Conservation (phyloP, 2,797 vertebrate species). For the Karalla daura region DNA sequence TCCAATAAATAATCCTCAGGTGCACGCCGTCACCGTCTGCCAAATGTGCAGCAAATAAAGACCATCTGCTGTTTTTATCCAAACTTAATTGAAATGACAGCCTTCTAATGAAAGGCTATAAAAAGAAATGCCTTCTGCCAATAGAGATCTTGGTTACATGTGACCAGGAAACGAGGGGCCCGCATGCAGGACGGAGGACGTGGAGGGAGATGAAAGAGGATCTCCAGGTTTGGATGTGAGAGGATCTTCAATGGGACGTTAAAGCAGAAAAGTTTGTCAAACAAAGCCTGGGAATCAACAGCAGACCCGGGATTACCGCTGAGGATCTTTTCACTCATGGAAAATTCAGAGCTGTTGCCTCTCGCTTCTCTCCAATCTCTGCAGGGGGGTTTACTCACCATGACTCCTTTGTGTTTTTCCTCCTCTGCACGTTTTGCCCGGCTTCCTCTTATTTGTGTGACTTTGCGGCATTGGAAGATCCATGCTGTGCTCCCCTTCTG, state of each 20-base stretch:
- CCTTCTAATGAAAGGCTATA: conserved; percentile 48
- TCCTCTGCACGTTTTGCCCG: conserved; percentile 5
- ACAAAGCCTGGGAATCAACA: conserved; percentile 26
- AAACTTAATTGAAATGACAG: conserved; percentile 62
- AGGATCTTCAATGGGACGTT: conserved; percentile 27
- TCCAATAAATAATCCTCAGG: conserved; percentile 75
- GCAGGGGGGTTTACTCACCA: conserved; percentile 16
- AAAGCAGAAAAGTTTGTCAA: conserved; percentile 35
- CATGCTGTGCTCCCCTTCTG: conserved; percentile 30
- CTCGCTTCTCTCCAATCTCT: conserved; percentile 23
- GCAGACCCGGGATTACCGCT: conserved; percentile 18
- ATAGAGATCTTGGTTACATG: background rate
- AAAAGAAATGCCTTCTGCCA: conserved; percentile 10
- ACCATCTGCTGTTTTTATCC: conserved; percentile 73
- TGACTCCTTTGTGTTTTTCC: conserved; percentile 34
- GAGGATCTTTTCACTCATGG: conserved; percentile 10
- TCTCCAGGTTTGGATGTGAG: conserved; percentile 23
- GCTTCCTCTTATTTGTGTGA: background rate
- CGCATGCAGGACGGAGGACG: background rate
- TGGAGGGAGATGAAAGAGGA: background rate
- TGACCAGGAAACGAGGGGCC: background rate
- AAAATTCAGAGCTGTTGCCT: conserved; percentile 13
- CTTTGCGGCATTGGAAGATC: background rate
- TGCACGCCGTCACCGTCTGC: conserved; percentile 42
- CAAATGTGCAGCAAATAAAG: conserved; percentile 58